Evolutionary conservation across 2,113 vertebrate species (phyloP).

Genomic region (Chaetodon trifascialis): DNA sequence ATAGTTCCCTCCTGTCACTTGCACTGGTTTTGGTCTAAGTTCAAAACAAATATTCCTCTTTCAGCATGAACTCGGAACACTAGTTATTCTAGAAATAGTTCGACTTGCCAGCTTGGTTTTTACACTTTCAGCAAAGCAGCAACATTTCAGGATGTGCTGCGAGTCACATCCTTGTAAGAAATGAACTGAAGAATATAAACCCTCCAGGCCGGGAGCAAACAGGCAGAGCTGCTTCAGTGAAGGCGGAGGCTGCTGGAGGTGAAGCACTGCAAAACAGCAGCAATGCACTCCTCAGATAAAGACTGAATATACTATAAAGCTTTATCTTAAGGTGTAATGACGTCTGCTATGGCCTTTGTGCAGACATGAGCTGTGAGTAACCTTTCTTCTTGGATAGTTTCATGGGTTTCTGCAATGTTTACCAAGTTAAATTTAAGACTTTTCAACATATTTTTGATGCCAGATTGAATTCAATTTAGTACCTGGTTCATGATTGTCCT

Average conservation of each 20-base stretch:
- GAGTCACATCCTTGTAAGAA: background rate
- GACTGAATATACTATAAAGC: background rate
- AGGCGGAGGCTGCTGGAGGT: background rate
- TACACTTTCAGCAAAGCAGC: background rate
- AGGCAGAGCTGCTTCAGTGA: background rate
- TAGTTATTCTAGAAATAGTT: too few species aligned
- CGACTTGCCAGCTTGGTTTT: background rate
- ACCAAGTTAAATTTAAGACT: too few species aligned
- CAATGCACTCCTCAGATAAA: background rate
- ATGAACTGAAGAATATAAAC: background rate
- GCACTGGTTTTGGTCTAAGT: background rate
- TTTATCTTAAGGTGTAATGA: too few species aligned
- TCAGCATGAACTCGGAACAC: background rate
- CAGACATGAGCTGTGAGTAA: too few species aligned
- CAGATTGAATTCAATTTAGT: too few species aligned
- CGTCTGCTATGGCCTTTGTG: too few species aligned
- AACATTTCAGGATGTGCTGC: background rate
- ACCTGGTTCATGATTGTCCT: too few species aligned
- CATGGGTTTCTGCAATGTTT: too few species aligned
- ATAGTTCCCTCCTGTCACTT: background rate
- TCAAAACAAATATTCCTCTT: background rate
- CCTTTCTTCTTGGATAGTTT: too few species aligned
- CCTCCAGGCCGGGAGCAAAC: background rate
- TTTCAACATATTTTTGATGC: too few species aligned
- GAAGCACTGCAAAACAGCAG: background rate